Percentiles rank a stretch among this genome's conserved stretches.
These are phyloP conservation scores for Anolis sagrei DNA, from an alignment of 2,113 vertebrate genomes.

Conservation along the genomic window DNA sequence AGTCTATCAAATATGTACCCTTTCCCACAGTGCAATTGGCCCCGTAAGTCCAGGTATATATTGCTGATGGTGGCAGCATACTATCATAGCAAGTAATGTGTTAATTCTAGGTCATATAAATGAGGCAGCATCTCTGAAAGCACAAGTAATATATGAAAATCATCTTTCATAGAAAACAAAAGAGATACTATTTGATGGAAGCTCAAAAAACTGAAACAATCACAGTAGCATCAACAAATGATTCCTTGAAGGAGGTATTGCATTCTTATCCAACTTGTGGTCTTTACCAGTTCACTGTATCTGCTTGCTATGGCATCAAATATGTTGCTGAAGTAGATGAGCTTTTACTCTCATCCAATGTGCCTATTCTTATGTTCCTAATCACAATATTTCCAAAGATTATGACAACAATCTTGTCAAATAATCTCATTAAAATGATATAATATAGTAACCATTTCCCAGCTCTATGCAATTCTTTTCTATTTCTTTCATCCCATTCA, in stretches of 20 bases:
- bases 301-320: background rate
- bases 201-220: background rate
- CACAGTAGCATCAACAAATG: background rate
- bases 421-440: background rate
- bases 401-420: background rate
- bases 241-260: background rate
- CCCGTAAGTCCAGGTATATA: background rate
- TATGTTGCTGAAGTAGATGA: background rate
- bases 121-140: background rate
- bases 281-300: background rate
- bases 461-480: background rate
- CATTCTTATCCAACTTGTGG: background rate
- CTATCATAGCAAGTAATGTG: background rate
- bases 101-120: background rate
- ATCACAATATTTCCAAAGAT: background rate
- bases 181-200: background rate
- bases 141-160: background rate
- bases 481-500: slow-evolving; percentile 21
- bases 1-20: too few relatives aligned
- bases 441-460: background rate
- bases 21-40: too few relatives aligned
- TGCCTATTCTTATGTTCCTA: background rate
- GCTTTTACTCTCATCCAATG: background rate
- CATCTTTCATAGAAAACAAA: background rate
- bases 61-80: background rate